Base-by-base conservation (phyloP, 2,113 vertebrate genomes). In the Emydura subglobosa region DNA sequence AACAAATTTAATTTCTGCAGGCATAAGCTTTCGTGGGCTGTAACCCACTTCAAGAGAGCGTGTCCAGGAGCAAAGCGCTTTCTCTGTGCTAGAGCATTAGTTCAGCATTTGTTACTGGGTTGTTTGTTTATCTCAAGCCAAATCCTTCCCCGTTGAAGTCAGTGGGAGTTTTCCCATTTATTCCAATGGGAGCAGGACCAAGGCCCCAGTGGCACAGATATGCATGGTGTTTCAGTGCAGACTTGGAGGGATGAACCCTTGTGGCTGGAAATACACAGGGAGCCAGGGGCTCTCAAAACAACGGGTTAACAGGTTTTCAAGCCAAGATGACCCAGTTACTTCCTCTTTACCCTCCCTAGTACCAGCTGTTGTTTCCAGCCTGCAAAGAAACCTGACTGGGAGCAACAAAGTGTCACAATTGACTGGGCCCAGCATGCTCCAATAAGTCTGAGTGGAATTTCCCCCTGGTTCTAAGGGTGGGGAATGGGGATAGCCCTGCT, bases 251-350 rank as follows among this genome's bases (percentile, higher is more conserved):
- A n/a, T 39, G 17, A 39, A 19, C 65, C n/a, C 19, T 22, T 1
- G 3, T 22, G 34, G 34, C 74, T 27, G 1, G 87, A 89, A 74
- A 7, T 68, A 10, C 85, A 68, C 5, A 9, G 0, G 0, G 24
- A 49, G n/a, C 47, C 31, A 72, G 29, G 29, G 76, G 34, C 51
- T 59, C 79, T 79, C 12, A 49, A 79, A 79, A 44, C 11, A 13
- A 22, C 68, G 42, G 72, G 39, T 21, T 3, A 86, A 44, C 89
- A 27, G 7, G 1, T 82, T 86, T 85, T 88, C 47, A 88, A 79
- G 16, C 47, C 76, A 29, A 27, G 47, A 39, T 79, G 25, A 44
- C 22, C 29, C 27, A 0, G 0, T 44, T 0, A 0, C 79, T 85
- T 51, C 10, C 1, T 49, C 1, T 59, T 9, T 86, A 9, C 6